Percentiles rank a stretch among this genome's conserved stretches.
Conservation (phyloP, 2,797 vertebrate genomes). For the Atherinosoma microstoma region DNA sequence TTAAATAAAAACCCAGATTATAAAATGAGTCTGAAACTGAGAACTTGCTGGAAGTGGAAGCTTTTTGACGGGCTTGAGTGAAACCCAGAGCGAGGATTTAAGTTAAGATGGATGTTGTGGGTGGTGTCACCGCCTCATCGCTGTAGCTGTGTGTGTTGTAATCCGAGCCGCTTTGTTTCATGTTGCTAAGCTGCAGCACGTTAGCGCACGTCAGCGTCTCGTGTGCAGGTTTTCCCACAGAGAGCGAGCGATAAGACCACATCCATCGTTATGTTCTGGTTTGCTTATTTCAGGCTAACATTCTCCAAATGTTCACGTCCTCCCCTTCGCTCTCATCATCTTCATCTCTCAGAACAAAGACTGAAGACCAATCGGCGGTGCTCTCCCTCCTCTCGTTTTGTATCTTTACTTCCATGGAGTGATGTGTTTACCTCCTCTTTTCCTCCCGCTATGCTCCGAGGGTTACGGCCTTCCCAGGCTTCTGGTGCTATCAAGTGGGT, state of each 20-base stretch:
- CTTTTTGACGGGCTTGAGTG: no score
- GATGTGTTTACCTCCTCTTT: conserved; percentile 64
- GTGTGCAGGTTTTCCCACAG: neutral
- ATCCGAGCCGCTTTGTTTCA: conserved; percentile 1
- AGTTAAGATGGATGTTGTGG: no score
- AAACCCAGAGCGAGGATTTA: no score
- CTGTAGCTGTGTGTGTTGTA: neutral
- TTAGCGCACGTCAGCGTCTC: neutral
- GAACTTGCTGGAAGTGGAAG: no score
- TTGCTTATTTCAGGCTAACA: neutral
- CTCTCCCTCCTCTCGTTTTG: conserved; percentile 35
- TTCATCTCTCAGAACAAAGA: conserved; percentile 43
- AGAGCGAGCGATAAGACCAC: neutral
- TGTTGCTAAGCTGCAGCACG: neutral
- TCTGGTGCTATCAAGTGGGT: conserved; percentile 76
- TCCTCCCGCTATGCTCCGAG: conserved; percentile 67
- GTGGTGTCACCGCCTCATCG: no score
- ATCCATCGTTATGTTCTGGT: neutral
- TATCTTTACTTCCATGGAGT: conserved; percentile 51
- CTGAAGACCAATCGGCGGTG: conserved; percentile 56
- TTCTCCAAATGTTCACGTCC: conserved; percentile 59
- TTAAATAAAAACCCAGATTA: no score
- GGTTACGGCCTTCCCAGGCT: conserved; percentile 70
- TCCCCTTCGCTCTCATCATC: conserved; percentile 22
- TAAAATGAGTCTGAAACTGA: no score